Evolutionary conservation across 2,113 vertebrate genomes (phyloP), one percentile per base, ranked within the genome.

Genomic region (Pomatostomus ruficeps): DNA sequence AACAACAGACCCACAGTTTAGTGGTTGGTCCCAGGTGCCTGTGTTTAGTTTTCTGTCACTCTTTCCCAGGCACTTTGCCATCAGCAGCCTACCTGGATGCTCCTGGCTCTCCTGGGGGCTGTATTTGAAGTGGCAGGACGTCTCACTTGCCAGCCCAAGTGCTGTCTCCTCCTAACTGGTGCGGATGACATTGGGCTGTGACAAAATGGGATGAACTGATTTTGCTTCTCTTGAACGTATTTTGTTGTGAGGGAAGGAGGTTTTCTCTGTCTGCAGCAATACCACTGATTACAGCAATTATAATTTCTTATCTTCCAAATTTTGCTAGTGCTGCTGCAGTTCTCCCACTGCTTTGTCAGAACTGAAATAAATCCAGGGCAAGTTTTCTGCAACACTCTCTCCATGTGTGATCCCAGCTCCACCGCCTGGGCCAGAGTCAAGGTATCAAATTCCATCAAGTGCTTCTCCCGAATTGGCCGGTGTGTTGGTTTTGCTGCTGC

Each of bases 81-180:
- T 4, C 74, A 90, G n/a, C 58, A 89, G 75, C 94, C 79, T 96
- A 96, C 96, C 96, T 97, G 92, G 20, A 42, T 12, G 36, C 5
- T 93, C 63, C 79, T 54, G 72, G 15, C 63, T 57, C 59, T 82
- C 63, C 79, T 1, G 2, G 18, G 48, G 5, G 29, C 9, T 35
- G 5, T 42, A 12, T 33, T 40, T 57, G 90, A 48, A 40, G 71
- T 14, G 49, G 28, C 26, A 85, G 82, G 72, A 77, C 25, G 48
- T 49, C 52, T 83, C 63, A 57, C 22, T 7, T 52, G 86, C 70
- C 86, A 76, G 43, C 26, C 40, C 43, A 77, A 55, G 11, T 10
- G 55, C 59, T 84, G 74, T 61, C 67, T 78, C 40, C 21, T 68
- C 40, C 28, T 16, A 43, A 63, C 46, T n/a, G 65, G 31, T 38